Evolutionary conservation across 2,113 vertebrate species (phyloP), one percentile per base, ranked within the genome.

Genomic region (Aspiorhynchus laticeps): DNA sequence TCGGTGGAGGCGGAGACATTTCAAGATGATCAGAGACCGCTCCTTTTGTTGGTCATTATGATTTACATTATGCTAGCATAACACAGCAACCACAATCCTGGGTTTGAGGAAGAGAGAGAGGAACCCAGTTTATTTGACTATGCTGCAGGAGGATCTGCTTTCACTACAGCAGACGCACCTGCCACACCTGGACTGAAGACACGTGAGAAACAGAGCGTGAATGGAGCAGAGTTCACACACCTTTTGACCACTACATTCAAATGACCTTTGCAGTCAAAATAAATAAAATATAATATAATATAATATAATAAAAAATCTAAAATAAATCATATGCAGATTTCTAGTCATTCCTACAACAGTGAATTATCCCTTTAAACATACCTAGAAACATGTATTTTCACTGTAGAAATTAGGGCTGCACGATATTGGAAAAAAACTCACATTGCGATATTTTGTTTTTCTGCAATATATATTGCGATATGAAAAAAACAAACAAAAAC

Each of bases 131-230:
- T 26, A 41, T 63, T 26, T 80, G 33, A 38, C 7, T 41, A 61
- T 31, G 80, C 38, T 67, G 61, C 80, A 67, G 41, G 59, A 26
- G 33, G 17, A 82, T 81, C 53, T 81, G 80, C 36, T 65, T 46
- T 65, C 24, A 14, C 24, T 74, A 43, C 36, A 74, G 71, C 5
- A 15, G 74, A 10, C 24, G 10, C 75, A 36, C 14, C 19, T 3
- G 33, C 38, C 61, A 31, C 61, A 83, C 80, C 63, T 78, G 75
- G 8, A 48, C 26, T 53, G 26, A 78, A 53, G 28, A 41, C 21
- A 41, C 69, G 11, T 0, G 5, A 51, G 46, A 77, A 31, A 77
- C 41, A 31, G 41, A 76, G 43, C 7, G 19, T 2, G 24, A 48
- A 77, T 51, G 24, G 26, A 48, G 43, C n/a, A 17, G 43, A 26